phyloP scores from a whole-genome alignment of 2,797 vertebrate genomes.

The Hafferia zeledoni region DNA sequence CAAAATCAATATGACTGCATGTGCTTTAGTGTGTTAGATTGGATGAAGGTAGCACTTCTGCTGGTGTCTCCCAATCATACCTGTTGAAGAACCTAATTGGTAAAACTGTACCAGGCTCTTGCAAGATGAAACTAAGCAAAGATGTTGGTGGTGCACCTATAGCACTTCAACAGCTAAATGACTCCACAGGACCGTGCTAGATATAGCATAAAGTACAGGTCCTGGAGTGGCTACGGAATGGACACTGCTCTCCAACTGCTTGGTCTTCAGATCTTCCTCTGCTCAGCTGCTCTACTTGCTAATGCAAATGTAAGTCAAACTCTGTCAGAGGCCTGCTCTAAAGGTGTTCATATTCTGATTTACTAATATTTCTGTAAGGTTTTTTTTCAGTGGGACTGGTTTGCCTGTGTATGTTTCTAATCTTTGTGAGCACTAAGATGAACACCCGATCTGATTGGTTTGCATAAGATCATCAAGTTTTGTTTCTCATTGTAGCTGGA shows the following conservation, averaged over 20 bases:
- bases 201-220: neutral
- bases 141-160: neutral
- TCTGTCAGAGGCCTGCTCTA: neutral
- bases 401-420: neutral
- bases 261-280: neutral
- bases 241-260: neutral
- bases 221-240: neutral
- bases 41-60: neutral
- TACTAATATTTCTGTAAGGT: neutral
- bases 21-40: accelerated
- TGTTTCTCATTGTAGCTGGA: neutral
- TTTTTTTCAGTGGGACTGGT: neutral
- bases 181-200: accelerated
- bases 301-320: neutral
- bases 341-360: neutral
- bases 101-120: neutral
- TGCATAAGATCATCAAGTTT: neutral
- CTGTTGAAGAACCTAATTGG: neutral
- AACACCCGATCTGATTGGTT: neutral
- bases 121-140: neutral
- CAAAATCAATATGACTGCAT: neutral
- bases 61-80: neutral
- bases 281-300: neutral
- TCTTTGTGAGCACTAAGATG: neutral
- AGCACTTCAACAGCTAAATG: neutral